These are phyloP conservation scores for Cryptophagus acutangulus DNA, from an alignment of 2,888 invertebrate species.

Conservation along the genomic window DNA sequence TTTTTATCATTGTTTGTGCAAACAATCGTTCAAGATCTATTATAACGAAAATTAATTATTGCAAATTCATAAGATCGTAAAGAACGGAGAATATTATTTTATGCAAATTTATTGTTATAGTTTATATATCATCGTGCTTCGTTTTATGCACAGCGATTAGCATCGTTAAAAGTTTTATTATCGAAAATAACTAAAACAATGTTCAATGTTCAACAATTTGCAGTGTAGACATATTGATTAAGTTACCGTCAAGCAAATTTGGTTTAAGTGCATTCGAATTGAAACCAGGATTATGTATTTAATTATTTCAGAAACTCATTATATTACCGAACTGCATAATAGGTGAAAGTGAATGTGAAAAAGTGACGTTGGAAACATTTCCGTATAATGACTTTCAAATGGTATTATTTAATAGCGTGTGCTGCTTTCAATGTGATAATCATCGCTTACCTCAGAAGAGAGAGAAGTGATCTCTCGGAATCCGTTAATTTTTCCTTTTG, in stretches of 20 bases:
- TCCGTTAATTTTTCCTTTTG: constrained; percentile 57
- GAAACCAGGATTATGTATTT: too few species aligned
- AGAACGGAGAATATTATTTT: neutral
- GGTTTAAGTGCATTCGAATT: too few species aligned
- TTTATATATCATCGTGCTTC: constrained; percentile 1
- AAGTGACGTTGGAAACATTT: constrained; percentile 31
- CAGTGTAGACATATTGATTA: too few species aligned
- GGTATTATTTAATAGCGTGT: constrained; percentile 1
- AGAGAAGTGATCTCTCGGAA: constrained; percentile 57
- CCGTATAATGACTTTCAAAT: constrained; percentile 34
- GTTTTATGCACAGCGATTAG: neutral
- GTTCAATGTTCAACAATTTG: too few species aligned
- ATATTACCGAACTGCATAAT: constrained; percentile 20
- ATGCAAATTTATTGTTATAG: constrained; percentile 1
- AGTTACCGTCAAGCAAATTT: too few species aligned
- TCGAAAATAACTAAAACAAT: neutral
- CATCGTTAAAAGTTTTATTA: constrained; percentile 1
- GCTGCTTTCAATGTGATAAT: constrained; percentile 1
- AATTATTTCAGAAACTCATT: too few species aligned
- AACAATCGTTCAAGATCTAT: too few species aligned
- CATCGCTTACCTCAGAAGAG: constrained; percentile 54
- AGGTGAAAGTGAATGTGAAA: constrained; percentile 29
- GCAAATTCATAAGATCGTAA: constrained; percentile 1
- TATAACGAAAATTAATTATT: neutral
- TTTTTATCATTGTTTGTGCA: too few species aligned